Evolutionary conservation across 2,797 vertebrate genomes (phyloP).

Genomic region (Gobio occitaniae): DNA sequence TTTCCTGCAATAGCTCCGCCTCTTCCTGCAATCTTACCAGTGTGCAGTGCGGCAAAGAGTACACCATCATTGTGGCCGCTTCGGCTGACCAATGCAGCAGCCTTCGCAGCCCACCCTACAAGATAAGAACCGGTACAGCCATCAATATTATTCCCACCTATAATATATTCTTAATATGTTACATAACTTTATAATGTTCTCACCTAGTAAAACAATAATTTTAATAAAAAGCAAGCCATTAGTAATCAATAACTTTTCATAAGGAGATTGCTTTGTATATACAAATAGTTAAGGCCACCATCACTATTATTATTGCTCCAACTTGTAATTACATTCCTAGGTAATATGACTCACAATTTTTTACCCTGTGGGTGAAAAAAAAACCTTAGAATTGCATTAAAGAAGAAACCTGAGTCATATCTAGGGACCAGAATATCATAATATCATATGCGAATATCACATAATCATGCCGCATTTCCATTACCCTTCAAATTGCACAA

Average conservation of each 20-base stretch:
- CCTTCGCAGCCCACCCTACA: constrained; percentile 73
- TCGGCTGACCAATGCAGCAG: constrained; percentile 70
- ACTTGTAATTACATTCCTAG: neutral
- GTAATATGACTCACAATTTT: neutral
- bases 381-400: neutral
- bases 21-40: constrained; percentile 70
- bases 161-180: no score
- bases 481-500: no score
- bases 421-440: neutral
- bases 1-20: constrained; percentile 70
- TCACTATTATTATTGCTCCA: constrained; percentile 1
- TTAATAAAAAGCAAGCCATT: neutral
- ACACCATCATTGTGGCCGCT: constrained; percentile 73
- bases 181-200: neutral
- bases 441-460: no score
- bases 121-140: constrained; percentile 71
- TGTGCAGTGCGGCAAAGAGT: constrained; percentile 69
- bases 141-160: neutral
- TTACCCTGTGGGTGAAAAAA: neutral
- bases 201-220: neutral
- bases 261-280: neutral
- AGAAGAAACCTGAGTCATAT: neutral
- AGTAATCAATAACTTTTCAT: neutral
- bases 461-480: no score
- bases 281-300: neutral